Base-by-base conservation (phyloP, 2,888 invertebrate genomes). In the Hypolimnas misippus region DNA sequence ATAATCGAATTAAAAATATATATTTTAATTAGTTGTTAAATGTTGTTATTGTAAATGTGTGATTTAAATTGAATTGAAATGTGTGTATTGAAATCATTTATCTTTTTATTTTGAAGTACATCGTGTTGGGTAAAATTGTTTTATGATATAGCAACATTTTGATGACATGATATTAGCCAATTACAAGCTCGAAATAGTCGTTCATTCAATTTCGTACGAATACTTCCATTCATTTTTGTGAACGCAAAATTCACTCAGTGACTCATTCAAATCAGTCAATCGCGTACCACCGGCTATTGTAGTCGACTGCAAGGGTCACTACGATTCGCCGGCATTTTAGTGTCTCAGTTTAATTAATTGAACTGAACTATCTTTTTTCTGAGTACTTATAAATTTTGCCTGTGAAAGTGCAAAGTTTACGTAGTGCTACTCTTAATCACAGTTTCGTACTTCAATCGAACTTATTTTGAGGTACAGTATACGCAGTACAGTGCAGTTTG, bases 301-400 rank as follows among this genome's bases (percentile, higher is more conserved):
- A 84, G 89, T 89, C 82, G 89, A 81, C 82, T 84, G 73, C 74
- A 71, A 76, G 76, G 71, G 84, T 86, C 84, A 87, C 87, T 91
- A 83, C 85, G 71, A 67, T 62, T 72, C 76, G 74, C 88, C 90
- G 91, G 88, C 84, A 70, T 81, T 80, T 76, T 73, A 81, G 85
- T 86, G 83, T 79, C 68, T 62, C 66, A 51, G 44, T 62, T 68
- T 69, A 69, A 69, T 38, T 68, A 74, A 73, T 31, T 59, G 49
- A 52, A 51, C 72, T 71, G 70, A 76, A 70, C 63, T 79, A 66
- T 72, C 78, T 76, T 78, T 76, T 77, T 68, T 73, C 73, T 73
- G 74, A 76, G 3, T 71, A 73, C 78, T 38, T 3, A 69, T 51
- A 58, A 17, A 59, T 57, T 58, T 66, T 57, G 44, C 80, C 76